These are phyloP conservation scores for Acronicta aceris DNA, from an alignment of 2,888 invertebrate species.

Conservation along the genomic window DNA sequence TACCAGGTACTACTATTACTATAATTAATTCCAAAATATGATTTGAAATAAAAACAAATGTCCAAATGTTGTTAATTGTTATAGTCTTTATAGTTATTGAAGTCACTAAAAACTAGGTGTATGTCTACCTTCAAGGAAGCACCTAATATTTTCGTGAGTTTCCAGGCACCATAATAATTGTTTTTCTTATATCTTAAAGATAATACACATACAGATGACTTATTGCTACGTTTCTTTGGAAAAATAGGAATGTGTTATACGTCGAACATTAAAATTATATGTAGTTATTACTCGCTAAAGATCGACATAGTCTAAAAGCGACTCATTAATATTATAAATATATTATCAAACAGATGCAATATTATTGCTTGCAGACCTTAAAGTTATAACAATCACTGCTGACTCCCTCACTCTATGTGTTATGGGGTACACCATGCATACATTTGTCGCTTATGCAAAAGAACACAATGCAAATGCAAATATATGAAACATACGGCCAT, in stretches of 20 bases:
- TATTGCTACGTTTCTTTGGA: conserved; percentile 54
- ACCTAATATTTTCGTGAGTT: conserved; percentile 9
- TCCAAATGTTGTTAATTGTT: too few species aligned
- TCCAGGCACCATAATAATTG: conserved; percentile 14
- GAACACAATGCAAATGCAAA: conserved; percentile 16
- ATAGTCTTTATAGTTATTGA: too few species aligned
- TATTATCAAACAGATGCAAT: conserved; percentile 25
- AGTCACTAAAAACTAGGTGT: not conserved
- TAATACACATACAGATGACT: conserved; percentile 29
- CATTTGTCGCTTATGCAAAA: not conserved
- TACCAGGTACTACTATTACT: too few species aligned
- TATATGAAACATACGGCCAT: conserved; percentile 5
- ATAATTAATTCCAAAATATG: too few species aligned
- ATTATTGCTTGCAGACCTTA: conserved; percentile 45
- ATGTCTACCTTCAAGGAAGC: not conserved
- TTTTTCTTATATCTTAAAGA: conserved; percentile 7
- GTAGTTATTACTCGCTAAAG: conserved; percentile 10
- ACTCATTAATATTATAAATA: conserved; percentile 35
- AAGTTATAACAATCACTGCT: conserved; percentile 20
- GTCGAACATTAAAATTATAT: conserved; percentile 28
- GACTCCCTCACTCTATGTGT: conserved; percentile 5
- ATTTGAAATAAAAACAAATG: too few species aligned
- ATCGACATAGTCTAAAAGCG: conserved; percentile 20
- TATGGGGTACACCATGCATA: conserved; percentile 12
- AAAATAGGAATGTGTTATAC: conserved; percentile 54